Conservation (phyloP, 92 coral and sea anemone genomes). For the Micromussa lordhowensis region DNA sequence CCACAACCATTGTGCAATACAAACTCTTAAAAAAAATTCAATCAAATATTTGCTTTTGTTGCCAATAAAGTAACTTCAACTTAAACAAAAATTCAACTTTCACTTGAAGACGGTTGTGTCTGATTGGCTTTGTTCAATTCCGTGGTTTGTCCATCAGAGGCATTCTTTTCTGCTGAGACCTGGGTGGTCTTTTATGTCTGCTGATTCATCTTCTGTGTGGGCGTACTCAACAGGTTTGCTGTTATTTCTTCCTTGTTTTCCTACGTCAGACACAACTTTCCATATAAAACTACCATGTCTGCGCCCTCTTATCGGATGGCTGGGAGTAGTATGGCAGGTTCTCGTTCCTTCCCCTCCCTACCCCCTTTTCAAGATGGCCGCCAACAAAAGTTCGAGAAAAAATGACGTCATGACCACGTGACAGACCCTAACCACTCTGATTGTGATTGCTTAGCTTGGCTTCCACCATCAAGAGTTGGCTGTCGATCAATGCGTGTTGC, state of each 20-base stretch:
- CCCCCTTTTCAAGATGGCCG: too few species aligned
- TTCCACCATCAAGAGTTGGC: too few species aligned
- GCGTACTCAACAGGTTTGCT: constrained; percentile 35
- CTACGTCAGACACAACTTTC: constrained; percentile 58
- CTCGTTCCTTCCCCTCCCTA: too few species aligned
- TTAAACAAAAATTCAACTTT: not conserved
- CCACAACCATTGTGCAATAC: constrained; percentile 11
- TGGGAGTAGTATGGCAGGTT: too few species aligned
- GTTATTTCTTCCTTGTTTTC: constrained; percentile 7
- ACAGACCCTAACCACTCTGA: too few species aligned
- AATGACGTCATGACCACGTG: too few species aligned
- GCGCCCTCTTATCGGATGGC: constrained; percentile 90
- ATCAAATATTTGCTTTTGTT: not conserved
- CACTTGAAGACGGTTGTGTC: constrained; percentile 1
- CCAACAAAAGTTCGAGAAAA: too few species aligned
- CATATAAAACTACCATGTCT: constrained; percentile 97
- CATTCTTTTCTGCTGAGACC: not conserved
- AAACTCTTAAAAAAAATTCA: constrained; percentile 1
- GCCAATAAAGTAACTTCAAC: not conserved
- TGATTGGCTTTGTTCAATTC: not conserved
- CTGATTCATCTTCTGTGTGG: not conserved
- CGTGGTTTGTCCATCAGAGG: not conserved
- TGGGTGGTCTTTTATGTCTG: not conserved
- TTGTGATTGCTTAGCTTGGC: too few species aligned
- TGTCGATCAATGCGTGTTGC: too few species aligned